A percentile compares a stretch with the other conserved stretches of the same genome.
These are phyloP conservation scores for Xestia xanthographa DNA, from an alignment of 2,888 invertebrate species.

Conservation along the genomic window DNA sequence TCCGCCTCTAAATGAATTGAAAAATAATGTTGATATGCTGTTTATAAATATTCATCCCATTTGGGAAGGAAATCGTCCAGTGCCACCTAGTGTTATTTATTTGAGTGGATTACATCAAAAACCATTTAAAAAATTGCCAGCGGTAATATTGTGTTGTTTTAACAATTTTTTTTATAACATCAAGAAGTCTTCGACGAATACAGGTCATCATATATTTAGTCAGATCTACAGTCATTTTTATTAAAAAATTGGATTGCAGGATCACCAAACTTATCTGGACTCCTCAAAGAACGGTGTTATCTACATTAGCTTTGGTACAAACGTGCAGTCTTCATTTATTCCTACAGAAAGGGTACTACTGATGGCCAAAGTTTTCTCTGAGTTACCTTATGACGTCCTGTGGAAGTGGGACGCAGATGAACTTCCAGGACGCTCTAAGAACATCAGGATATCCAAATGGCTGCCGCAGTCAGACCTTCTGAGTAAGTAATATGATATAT, in stretches of 20 bases:
- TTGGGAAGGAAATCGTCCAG: constrained; percentile 77
- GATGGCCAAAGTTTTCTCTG: constrained; percentile 77
- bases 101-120: constrained; percentile 75
- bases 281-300: constrained; percentile 81
- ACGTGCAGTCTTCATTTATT: constrained; percentile 74
- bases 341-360: constrained; percentile 73
- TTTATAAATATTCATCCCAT: constrained; percentile 82
- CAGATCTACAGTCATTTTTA: no score
- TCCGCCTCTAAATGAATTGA: constrained; percentile 64
- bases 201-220: no score
- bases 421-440: constrained; percentile 75
- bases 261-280: constrained; percentile 79
- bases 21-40: constrained; percentile 76
- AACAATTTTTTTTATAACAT: no score
- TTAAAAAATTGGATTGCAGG: constrained; percentile 62
- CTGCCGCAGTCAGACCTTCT: constrained; percentile 78
- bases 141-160: constrained; percentile 13
- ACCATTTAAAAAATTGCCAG: constrained; percentile 29
- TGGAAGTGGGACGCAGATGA: constrained; percentile 84
- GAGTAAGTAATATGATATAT: constrained; percentile 27
- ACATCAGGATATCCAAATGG: constrained; percentile 84
- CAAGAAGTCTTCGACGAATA: no score
- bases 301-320: constrained; percentile 85
- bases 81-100: constrained; percentile 79
- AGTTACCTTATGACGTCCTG: constrained; percentile 80